Evolutionary conservation across 2,797 vertebrate species (phyloP).

Genomic region (Siniperca undulata): DNA sequence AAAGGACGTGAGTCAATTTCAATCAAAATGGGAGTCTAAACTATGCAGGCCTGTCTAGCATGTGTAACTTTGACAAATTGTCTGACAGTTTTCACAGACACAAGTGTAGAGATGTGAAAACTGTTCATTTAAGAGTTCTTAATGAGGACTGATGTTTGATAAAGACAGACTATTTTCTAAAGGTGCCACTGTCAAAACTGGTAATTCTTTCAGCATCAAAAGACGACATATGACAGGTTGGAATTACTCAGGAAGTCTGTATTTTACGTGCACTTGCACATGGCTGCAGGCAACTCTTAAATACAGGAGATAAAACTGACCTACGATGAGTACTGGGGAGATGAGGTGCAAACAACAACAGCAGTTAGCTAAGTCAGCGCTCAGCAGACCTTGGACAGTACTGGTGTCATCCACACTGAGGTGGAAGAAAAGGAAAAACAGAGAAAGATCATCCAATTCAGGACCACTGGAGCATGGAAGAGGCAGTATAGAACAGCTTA

Average conservation of each 20-base stretch:
- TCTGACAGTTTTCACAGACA: constrained; percentile 47
- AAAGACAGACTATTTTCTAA: constrained; percentile 34
- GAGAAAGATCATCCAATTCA: constrained; percentile 47
- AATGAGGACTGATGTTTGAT: constrained; percentile 42
- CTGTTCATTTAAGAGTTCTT: constrained; percentile 38
- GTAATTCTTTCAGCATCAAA: constrained; percentile 29
- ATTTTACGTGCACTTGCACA: background rate
- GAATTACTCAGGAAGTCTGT: constrained; percentile 8
- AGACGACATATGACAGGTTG: background rate
- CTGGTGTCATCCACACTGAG: constrained; percentile 44
- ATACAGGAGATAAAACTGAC: constrained; percentile 54
- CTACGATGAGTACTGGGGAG: constrained; percentile 32
- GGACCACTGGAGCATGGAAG: constrained; percentile 42
- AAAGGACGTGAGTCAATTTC: constrained; percentile 76
- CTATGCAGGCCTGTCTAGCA: constrained; percentile 37
- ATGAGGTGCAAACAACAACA: constrained; percentile 68
- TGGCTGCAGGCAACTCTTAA: constrained; percentile 36
- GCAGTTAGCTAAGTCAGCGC: constrained; percentile 63
- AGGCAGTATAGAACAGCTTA: constrained; percentile 37
- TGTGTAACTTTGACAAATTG: constrained; percentile 67
- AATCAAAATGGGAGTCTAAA: constrained; percentile 69
- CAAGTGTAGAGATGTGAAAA: constrained; percentile 42
- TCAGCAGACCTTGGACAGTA: constrained; percentile 61
- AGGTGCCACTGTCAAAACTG: constrained; percentile 33
- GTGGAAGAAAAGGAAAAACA: constrained; percentile 42